phyloP scores from a whole-genome alignment of 2,113 vertebrate species.

The Corythornis vintsioides region DNA sequence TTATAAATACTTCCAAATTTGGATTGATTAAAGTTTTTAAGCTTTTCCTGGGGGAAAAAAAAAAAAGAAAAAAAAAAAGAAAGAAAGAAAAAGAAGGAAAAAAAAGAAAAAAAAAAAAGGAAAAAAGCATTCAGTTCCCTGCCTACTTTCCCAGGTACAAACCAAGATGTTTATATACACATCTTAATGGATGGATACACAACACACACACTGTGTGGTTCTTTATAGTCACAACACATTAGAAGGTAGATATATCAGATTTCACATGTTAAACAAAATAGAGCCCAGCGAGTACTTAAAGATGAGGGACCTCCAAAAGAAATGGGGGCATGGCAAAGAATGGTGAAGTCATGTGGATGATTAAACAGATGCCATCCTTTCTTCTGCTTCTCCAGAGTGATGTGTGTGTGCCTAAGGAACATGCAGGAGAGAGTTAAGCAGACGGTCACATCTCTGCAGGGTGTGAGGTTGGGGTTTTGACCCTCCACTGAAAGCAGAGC shows the following conservation, averaged over 20 bases:
- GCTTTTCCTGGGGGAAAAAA: too few relatives aligned
- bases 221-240: neutral
- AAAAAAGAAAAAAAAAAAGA: too few relatives aligned
- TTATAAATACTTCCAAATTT: too few relatives aligned
- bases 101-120: neutral
- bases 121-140: neutral
- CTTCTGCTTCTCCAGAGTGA: neutral
- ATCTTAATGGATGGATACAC: neutral
- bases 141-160: neutral
- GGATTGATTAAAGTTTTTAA: too few relatives aligned
- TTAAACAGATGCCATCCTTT: neutral
- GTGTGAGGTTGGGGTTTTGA: neutral
- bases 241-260: neutral
- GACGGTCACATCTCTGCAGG: neutral
- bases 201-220: neutral
- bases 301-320: neutral
- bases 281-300: neutral
- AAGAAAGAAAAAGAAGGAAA: too few relatives aligned
- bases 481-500: neutral
- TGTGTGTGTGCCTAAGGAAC: neutral
- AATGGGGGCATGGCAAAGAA: neutral
- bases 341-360: neutral
- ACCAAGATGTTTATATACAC: neutral
- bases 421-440: neutral
- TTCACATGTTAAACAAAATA: neutral